Evolutionary conservation across 1,140 invertebrate species (phyloP), one percentile per base, ranked within the genome.

Genomic region (Pseudomyrmex sp.): DNA sequence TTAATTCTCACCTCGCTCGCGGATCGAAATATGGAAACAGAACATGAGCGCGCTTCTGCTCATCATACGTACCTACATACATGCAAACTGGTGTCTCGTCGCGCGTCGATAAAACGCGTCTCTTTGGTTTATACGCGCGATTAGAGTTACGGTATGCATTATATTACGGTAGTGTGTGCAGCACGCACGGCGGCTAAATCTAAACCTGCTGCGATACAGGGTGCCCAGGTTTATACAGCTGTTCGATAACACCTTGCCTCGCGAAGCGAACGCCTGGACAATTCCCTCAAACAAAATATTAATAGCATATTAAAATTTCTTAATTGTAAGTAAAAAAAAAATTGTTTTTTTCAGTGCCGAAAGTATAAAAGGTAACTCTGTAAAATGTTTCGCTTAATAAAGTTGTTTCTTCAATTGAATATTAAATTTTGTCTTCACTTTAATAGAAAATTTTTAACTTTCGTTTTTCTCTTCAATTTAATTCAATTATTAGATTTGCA

Each of bases 201-300:
- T 50, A 66, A 76, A 76, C 20, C 59, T 62, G 48, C 35, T 76
- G 61, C 46, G 52, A 13, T 46, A 23, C 61, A 44, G 48, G 61
- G 12, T 9, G 48, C 3, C 35, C 18, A 46, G 65, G 63, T 68
- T 77, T 77, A 20, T 54, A 77, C 74, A 77, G 74, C 62, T 77
- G 62, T 46, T 77, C 48, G 82, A 77, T 83, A 77, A 59, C 62
- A n/a, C 59, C 0, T 59, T 46, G 44, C 18, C 50, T 44, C 0
- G 70, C 70, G 72, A 75, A 44, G 59, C 23, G 56, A 35, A 18
- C 58, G 35, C 26, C 26, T 26, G 26, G 3, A 26, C 26, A 26
- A 26, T 26, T 4, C 26, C 26, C 26, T 26, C 26, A 2, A 26
- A 35, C 35, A 7, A 35, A 35, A 35, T 35, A 35, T 35, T 35